phyloP scores from a whole-genome alignment of 2,888 invertebrate genomes.

The Acronicta psi region DNA sequence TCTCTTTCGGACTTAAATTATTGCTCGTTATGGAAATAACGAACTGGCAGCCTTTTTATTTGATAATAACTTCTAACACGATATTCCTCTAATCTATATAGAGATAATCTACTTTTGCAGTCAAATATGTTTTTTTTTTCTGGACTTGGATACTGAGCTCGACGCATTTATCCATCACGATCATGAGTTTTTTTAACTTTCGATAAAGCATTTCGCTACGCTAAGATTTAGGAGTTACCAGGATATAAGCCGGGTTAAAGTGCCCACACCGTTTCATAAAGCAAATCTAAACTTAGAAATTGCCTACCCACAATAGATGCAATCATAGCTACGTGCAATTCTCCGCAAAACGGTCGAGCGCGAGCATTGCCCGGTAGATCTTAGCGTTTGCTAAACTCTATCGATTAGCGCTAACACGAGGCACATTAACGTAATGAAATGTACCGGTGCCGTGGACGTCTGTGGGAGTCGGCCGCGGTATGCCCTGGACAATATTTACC shows the following conservation, averaged over 20 bases:
- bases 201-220: neutral
- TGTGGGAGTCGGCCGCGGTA: slow-evolving; percentile 57
- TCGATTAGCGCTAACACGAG: slow-evolving; percentile 52
- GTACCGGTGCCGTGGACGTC: slow-evolving; percentile 49
- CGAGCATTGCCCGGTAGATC: slow-evolving; percentile 32
- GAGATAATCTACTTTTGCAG: slow-evolving; percentile 7
- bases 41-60: slow-evolving; percentile 17
- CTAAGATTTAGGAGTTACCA: neutral
- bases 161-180: neutral
- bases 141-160: too few species aligned
- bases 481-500: slow-evolving; percentile 77
- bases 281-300: slow-evolving; percentile 44
- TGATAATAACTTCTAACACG: slow-evolving; percentile 3
- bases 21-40: slow-evolving; percentile 29
- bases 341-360: slow-evolving; percentile 13
- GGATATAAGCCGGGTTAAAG: slow-evolving; percentile 16
- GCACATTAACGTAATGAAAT: slow-evolving; percentile 45
- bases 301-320: slow-evolving; percentile 33
- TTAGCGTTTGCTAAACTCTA: slow-evolving; percentile 49
- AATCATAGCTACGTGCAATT: slow-evolving; percentile 29
- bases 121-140: neutral
- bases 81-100: neutral
- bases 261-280: slow-evolving; percentile 35
- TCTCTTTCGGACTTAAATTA: slow-evolving; percentile 36
- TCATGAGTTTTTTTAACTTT: neutral